These are phyloP conservation scores for Microplitis demolitor DNA, from an alignment of 1,140 invertebrate genomes.

Conservation along the genomic window DNA sequence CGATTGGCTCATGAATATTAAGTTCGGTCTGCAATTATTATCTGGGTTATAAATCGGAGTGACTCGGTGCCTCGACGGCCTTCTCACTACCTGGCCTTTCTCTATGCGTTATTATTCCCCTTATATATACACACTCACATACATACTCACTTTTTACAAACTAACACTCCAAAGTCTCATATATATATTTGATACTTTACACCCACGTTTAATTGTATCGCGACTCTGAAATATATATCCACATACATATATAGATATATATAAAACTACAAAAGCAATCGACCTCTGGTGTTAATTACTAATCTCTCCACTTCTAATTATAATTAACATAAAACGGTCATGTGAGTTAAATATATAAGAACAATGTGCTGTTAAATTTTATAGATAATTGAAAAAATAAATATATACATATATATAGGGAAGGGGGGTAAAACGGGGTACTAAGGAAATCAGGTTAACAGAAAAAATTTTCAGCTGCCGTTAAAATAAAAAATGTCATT, in stretches of 20 bases:
- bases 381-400: conserved; percentile 15
- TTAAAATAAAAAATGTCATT: too few relatives aligned
- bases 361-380: too few relatives aligned
- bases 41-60: conserved; percentile 62
- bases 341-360: conserved; percentile 4
- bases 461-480: too few relatives aligned
- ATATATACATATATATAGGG: neutral
- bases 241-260: neutral
- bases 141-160: neutral
- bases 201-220: neutral
- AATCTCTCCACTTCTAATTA: conserved; percentile 60
- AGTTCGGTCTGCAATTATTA: conserved; percentile 63
- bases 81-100: conserved; percentile 43
- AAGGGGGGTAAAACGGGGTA: too few relatives aligned
- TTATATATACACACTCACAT: conserved; percentile 31
- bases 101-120: conserved; percentile 43
- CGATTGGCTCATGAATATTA: conserved; percentile 65
- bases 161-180: too few relatives aligned
- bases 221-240: neutral
- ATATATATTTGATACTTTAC: too few relatives aligned
- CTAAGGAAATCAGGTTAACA: too few relatives aligned
- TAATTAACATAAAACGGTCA: conserved; percentile 59
- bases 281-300: conserved; percentile 61
- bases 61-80: conserved; percentile 51
- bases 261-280: conserved; percentile 45